Evolutionary conservation across 2,113 vertebrate species (phyloP).

Genomic region (Lanius ludovicianus): DNA sequence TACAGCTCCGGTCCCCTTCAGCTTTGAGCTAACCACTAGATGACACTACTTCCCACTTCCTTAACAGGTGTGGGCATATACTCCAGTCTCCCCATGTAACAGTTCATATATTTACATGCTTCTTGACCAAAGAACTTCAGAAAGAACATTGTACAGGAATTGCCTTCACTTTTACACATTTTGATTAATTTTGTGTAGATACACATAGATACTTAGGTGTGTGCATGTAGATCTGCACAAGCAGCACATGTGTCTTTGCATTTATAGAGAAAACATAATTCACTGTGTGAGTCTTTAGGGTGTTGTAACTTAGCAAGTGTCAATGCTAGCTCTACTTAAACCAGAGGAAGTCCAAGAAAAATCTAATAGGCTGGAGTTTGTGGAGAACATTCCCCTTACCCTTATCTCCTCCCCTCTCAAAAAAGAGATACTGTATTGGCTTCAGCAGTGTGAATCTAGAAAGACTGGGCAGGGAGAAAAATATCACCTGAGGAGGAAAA

Average conservation of each 20-base stretch:
- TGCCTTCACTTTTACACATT: neutral
- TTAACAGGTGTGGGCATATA: neutral
- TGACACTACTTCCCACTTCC: conserved; percentile 60
- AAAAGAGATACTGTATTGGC: neutral
- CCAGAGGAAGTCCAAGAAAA: neutral
- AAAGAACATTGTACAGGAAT: neutral
- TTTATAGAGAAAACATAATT: neutral
- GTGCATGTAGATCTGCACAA: neutral
- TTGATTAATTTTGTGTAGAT: neutral
- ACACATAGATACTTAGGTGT: neutral
- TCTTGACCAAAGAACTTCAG: neutral
- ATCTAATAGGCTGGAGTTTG: neutral
- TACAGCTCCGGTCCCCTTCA: neutral
- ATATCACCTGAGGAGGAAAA: neutral
- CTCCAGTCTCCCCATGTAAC: neutral
- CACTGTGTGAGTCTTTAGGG: neutral
- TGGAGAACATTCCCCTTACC: neutral
- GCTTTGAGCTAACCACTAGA: conserved; percentile 49
- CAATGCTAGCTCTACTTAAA: neutral
- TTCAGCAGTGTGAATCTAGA: neutral
- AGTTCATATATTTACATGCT: neutral
- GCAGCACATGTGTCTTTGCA: neutral
- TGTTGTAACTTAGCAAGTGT: neutral
- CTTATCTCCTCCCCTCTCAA: neutral
- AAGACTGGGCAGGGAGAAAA: neutral